Evolutionary conservation across 2,888 invertebrate genomes (phyloP).

Genomic region (Stomorhina lunata): DNA sequence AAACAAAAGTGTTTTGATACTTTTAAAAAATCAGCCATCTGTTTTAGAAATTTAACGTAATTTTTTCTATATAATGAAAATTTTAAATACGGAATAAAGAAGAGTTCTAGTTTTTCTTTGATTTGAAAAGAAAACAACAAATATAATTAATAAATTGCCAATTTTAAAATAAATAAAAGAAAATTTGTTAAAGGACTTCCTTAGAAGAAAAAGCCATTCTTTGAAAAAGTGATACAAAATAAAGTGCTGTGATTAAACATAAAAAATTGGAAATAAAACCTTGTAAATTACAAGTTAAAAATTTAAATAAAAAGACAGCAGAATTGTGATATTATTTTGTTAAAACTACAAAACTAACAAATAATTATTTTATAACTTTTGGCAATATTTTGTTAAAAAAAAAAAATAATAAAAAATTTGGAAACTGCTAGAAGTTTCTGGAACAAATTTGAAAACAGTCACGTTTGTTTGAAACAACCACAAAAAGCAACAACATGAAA

Average conservation of each 20-base stretch:
- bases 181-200: constrained; percentile 15
- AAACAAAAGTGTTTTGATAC: constrained; percentile 37
- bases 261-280: constrained; percentile 19
- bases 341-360: constrained; percentile 6
- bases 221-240: constrained; percentile 56
- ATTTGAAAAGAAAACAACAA: constrained; percentile 54
- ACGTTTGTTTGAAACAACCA: constrained; percentile 25
- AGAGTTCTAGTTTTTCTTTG: constrained; percentile 63
- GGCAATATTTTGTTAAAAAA: constrained; percentile 30
- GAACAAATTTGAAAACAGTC: constrained; percentile 43
- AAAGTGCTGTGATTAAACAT: constrained; percentile 56
- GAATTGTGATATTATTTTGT: constrained; percentile 57
- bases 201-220: constrained; percentile 48
- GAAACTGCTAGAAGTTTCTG: constrained; percentile 50
- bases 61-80: constrained; percentile 16
- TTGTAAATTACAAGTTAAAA: constrained; percentile 30
- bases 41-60: constrained; percentile 60
- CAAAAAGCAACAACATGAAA: constrained; percentile 48
- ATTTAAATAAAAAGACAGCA: constrained; percentile 45
- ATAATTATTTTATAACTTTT: constrained; percentile 39
- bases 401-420: not conserved
- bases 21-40: constrained; percentile 34
- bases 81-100: constrained; percentile 31
- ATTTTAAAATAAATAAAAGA: constrained; percentile 46
- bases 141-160: constrained; percentile 73